phyloP scores from a whole-genome alignment of 2,797 vertebrate species.

The Chromis chromis region DNA sequence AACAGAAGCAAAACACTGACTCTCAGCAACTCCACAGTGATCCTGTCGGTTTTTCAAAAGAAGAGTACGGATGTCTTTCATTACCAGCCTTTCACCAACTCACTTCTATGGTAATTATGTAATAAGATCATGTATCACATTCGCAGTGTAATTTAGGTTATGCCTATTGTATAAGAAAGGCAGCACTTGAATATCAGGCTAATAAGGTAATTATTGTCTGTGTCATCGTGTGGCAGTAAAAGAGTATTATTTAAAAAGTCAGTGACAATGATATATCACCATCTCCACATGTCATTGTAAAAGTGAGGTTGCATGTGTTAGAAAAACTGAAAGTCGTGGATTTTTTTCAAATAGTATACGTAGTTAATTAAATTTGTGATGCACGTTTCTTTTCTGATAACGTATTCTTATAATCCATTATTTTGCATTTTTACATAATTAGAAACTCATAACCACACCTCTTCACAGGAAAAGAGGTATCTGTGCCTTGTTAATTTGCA shows the following conservation, averaged over 20 bases:
- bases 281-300: neutral
- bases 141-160: neutral
- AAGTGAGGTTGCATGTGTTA: neutral
- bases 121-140: constrained; percentile 6
- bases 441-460: constrained; percentile 3
- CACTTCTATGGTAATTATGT: constrained; percentile 5
- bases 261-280: neutral
- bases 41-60: constrained; percentile 22
- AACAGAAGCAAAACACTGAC: constrained; percentile 13
- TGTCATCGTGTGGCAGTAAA: constrained; percentile 3
- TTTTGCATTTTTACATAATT: neutral
- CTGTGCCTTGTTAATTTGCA: neutral
- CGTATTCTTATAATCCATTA: too few species aligned
- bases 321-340: neutral
- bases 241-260: neutral
- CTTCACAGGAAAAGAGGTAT: neutral
- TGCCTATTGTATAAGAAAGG: neutral
- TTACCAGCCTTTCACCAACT: neutral
- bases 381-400: neutral
- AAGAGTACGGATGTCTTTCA: neutral
- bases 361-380: neutral
- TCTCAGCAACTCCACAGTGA: constrained; percentile 11
- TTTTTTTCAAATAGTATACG: neutral
- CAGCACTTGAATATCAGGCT: neutral
- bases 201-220: constrained; percentile 17